phyloP scores from a whole-genome alignment of 2,888 invertebrate species.

The Mantis religiosa region DNA sequence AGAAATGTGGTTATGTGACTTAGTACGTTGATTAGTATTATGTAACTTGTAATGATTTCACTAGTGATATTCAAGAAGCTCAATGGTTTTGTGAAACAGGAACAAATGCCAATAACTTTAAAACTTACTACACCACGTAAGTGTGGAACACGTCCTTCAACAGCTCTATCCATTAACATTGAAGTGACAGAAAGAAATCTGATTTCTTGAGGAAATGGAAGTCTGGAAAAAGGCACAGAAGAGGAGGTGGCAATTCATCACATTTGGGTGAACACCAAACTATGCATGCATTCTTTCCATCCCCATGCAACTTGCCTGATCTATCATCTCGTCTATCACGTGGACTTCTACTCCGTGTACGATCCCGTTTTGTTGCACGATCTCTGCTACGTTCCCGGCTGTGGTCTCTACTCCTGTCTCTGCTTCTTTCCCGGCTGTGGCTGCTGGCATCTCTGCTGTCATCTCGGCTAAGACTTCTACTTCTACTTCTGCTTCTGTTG shows the following conservation, averaged over 20 bases:
- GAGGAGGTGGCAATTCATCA: neutral
- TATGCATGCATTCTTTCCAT: too few species aligned
- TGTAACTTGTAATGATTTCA: too few species aligned
- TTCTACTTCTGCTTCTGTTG: neutral
- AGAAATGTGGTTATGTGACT: too few species aligned
- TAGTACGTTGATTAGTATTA: too few species aligned
- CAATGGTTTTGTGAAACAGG: too few species aligned
- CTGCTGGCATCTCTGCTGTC: neutral
- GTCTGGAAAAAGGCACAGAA: neutral
- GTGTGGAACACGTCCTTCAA: neutral
- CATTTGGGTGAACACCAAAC: neutral
- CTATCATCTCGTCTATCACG: slow-evolving; percentile 25
- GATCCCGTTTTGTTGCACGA: slow-evolving; percentile 9
- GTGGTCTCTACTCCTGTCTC: slow-evolving; percentile 14
- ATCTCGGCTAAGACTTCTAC: neutral
- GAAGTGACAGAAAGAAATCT: too few species aligned
- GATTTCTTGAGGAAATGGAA: neutral
- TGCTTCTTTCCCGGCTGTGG: neutral
- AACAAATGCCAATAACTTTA: too few species aligned
- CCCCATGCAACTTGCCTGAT: slow-evolving; percentile 23
- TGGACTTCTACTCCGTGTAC: slow-evolving; percentile 23
- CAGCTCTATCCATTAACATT: neutral
- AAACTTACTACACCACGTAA: too few species aligned
- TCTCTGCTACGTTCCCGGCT: slow-evolving; percentile 19
- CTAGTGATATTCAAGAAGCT: too few species aligned